These are phyloP conservation scores for Mycteria americana DNA, from an alignment of 2,797 vertebrate genomes.

Conservation along the genomic window DNA sequence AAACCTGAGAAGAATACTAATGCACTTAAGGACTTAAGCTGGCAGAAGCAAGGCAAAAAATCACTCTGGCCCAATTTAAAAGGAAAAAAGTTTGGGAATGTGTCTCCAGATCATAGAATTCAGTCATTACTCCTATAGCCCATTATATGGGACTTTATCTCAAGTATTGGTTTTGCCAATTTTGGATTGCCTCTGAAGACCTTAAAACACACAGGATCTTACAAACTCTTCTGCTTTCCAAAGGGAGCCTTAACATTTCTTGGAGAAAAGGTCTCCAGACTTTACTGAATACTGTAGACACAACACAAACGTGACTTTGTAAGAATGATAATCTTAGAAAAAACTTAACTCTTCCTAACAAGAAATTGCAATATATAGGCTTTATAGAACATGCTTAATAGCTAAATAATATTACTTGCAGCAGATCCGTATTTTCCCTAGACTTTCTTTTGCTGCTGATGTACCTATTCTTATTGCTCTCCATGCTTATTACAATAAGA, in stretches of 20 bases:
- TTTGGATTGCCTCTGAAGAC: neutral
- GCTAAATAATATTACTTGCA: neutral
- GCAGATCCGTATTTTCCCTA: neutral
- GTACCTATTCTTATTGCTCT: neutral
- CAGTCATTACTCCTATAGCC: neutral
- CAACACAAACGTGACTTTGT: neutral
- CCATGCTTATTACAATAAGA: neutral
- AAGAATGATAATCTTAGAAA: neutral
- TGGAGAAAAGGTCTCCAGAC: neutral
- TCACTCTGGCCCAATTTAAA: neutral
- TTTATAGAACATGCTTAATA: neutral
- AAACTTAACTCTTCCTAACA: neutral
- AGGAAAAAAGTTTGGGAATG: neutral
- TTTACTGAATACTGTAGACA: neutral
- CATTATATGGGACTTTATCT: neutral
- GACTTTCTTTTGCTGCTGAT: neutral
- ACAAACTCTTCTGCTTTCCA: neutral
- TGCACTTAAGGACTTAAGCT: neutral
- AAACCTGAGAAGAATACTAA: neutral
- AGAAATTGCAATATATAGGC: neutral
- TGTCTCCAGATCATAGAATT: neutral
- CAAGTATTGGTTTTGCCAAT: accelerated
- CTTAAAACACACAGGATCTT: neutral
- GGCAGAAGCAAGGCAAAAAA: neutral
- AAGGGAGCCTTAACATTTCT: neutral